Conservation (phyloP, 2,888 invertebrate genomes). For the Dyspetes luteomarginatus region DNA sequence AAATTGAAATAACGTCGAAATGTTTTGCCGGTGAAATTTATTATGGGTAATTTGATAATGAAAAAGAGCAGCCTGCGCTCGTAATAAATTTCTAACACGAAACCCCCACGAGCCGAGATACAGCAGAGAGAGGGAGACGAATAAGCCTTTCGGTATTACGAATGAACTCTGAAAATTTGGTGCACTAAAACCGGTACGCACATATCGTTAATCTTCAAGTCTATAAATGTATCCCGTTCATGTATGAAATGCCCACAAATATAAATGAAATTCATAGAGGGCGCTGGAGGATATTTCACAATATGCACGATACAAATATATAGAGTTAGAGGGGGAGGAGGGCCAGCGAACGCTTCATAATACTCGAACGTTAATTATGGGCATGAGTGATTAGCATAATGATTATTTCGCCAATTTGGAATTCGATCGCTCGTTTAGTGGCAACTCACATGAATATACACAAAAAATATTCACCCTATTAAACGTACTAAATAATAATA, state of each 20-base stretch:
- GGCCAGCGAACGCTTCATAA: slow-evolving; percentile 72
- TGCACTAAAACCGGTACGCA: slow-evolving; percentile 71
- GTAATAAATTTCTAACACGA: not conserved
- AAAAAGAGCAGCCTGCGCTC: not conserved
- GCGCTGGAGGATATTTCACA: slow-evolving; percentile 14
- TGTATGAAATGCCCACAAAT: slow-evolving; percentile 37
- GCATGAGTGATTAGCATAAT: slow-evolving; percentile 81
- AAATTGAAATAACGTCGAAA: not conserved
- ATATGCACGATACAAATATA: not conserved
- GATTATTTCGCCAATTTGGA: slow-evolving; percentile 76
- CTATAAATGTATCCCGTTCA: slow-evolving; percentile 13
- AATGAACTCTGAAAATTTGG: slow-evolving; percentile 47
- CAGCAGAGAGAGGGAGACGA: slow-evolving; percentile 7
- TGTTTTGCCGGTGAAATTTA: not conserved
- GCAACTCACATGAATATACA: not conserved
- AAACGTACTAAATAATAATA: not conserved
- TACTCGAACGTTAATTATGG: slow-evolving; percentile 79
- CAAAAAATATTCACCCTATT: not conserved
- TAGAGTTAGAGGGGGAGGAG: not conserved
- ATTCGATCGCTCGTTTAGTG: slow-evolving; percentile 43
- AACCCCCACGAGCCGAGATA: not conserved
- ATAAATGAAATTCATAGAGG: not conserved
- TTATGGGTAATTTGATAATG: not conserved
- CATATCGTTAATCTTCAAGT: slow-evolving; percentile 75
- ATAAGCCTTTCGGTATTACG: slow-evolving; percentile 1